Conservation (phyloP, 2,888 invertebrate genomes). For the Tenthredo mesomela region DNA sequence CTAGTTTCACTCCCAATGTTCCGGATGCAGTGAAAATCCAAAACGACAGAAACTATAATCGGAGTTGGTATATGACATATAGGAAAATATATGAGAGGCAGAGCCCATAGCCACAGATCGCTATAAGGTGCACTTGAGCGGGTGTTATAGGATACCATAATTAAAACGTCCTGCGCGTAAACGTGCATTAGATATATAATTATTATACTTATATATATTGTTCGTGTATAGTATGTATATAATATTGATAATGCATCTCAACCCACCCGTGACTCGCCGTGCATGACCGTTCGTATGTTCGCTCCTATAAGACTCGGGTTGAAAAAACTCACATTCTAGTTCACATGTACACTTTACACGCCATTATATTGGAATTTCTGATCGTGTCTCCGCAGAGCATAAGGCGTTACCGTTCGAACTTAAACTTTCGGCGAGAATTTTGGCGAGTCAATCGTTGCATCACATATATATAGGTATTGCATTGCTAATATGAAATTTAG, state of each 20-base stretch:
- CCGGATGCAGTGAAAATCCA: background rate
- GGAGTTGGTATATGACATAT: background rate
- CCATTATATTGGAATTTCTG: constrained; percentile 10
- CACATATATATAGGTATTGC: background rate
- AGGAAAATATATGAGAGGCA: background rate
- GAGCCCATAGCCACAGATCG: background rate
- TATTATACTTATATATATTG: background rate
- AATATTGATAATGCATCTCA: constrained; percentile 30
- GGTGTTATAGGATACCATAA: background rate
- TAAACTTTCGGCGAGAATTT: constrained; percentile 1
- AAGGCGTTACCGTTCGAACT: background rate
- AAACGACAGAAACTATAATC: background rate
- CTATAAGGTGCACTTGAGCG: background rate
- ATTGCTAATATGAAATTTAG: background rate
- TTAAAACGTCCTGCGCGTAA: constrained; percentile 3
- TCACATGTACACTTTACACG: constrained; percentile 20
- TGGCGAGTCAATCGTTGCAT: background rate
- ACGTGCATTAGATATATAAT: background rate
- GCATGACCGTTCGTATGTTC: constrained; percentile 30
- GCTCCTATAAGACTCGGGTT: background rate
- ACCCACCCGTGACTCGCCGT: constrained; percentile 42
- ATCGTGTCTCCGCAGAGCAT: background rate
- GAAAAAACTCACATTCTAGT: constrained; percentile 42
- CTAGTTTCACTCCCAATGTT: constrained; percentile 32
- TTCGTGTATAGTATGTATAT: background rate